Conservation (phyloP, 2,888 invertebrate species). For the Lochmaea capreae region DNA sequence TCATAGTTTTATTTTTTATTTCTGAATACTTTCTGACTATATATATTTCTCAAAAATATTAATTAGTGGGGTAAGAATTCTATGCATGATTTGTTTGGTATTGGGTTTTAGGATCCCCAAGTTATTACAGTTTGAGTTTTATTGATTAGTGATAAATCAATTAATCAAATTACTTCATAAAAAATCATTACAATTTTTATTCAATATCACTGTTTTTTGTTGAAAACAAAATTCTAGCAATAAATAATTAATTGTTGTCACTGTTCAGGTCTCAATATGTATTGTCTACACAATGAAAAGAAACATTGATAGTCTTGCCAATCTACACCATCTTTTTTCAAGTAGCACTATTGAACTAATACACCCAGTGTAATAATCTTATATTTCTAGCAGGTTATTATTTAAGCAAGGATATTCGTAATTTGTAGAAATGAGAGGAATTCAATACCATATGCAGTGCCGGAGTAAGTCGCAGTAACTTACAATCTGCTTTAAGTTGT, state of each 20-base stretch:
- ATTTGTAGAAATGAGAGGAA: slow-evolving; percentile 18
- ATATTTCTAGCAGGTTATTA: slow-evolving; percentile 24
- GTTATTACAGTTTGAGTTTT: not conserved
- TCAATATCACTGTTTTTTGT: not conserved
- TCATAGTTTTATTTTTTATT: no score
- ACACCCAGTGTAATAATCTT: slow-evolving; percentile 1
- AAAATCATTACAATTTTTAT: not conserved
- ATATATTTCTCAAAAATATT: no score
- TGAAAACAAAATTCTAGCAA: no score
- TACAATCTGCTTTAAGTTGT: not conserved
- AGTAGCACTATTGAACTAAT: slow-evolving; percentile 7
- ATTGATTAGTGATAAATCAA: not conserved
- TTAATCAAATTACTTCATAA: not conserved
- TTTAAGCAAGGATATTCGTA: slow-evolving; percentile 29
- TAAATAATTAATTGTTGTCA: no score
- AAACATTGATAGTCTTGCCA: no score
- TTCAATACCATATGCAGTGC: slow-evolving; percentile 10
- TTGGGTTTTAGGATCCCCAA: not conserved
- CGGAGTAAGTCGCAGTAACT: not conserved
- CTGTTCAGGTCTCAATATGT: no score
- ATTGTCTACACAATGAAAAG: not conserved
- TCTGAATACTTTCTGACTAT: no score
- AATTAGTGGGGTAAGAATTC: no score
- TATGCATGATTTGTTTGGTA: no score
- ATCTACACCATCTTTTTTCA: not conserved